A percentile compares a stretch with the other conserved stretches of the same genome.
Evolutionary conservation across 2,113 vertebrate species (phyloP).

Genomic region (Thryonomys swinderianus): DNA sequence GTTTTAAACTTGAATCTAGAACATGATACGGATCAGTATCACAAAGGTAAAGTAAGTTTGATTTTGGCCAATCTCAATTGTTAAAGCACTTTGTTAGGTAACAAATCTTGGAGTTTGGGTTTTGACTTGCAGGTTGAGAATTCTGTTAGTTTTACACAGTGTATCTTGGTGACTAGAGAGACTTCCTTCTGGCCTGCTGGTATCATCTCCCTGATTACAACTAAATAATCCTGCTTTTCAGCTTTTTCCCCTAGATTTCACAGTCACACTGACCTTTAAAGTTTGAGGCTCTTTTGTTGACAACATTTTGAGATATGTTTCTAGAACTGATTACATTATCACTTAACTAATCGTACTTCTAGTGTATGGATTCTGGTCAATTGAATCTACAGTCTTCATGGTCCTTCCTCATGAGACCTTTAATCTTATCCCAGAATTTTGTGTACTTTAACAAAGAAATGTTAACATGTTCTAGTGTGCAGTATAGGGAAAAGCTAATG

Average conservation of each 20-base stretch:
- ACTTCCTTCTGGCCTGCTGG: slow-evolving; percentile 6
- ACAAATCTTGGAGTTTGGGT: not conserved
- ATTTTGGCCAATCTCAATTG: not conserved
- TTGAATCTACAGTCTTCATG: not conserved
- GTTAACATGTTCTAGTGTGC: not conserved
- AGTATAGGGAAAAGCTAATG: not conserved
- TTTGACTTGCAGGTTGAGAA: not conserved
- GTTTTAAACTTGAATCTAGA: slow-evolving; percentile 37
- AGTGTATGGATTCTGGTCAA: not conserved
- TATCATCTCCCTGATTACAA: not conserved
- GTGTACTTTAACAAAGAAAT: not conserved
- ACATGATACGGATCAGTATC: not conserved
- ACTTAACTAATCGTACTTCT: not conserved
- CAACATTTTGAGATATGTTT: slow-evolving; percentile 2
- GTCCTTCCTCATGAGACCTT: not conserved
- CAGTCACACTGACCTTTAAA: not conserved
- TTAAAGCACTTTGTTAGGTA: not conserved
- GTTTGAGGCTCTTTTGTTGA: slow-evolving; percentile 40
- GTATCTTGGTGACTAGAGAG: not conserved
- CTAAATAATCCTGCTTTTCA: slow-evolving; percentile 6
- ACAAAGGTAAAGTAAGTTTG: not conserved
- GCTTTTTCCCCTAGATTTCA: not conserved
- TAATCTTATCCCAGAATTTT: not conserved
- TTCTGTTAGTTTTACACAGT: not conserved
- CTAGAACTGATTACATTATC: not conserved